Base-by-base conservation (phyloP, 1,140 invertebrate genomes). In the Aphis gossypii region DNA sequence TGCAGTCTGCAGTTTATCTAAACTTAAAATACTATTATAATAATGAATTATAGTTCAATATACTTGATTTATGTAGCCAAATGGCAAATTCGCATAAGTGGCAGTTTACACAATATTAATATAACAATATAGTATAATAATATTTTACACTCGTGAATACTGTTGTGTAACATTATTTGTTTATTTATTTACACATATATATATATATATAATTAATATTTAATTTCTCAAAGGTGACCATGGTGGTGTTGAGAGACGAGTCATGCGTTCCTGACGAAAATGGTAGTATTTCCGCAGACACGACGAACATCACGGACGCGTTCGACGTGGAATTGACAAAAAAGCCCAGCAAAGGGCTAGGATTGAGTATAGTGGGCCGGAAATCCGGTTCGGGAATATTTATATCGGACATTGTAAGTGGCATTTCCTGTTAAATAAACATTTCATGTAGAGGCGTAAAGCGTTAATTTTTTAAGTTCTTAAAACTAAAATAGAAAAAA, bases 261-360 rank as follows among this genome's bases (percentile, higher is more conserved):
- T 94, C 94, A 94, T 86, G 82, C 18, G 48, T 86, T 93, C 46
- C 92, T 9, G 95, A 96, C 68, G 93, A 94, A 44, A 94, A 94
- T 30, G 90, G 93, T 30, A 35, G 38, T 82, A 94, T 94, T 11
- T 94, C 95, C 46, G 97, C 97, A 87, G 95, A 97, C 20, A 83
- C 48, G 9, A 96, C 97, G 94, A 96, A 97, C 94, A 96, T 97
- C 68, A 97, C 97, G 94, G 97, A 98, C 84, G 97, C 97, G 48
- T 97, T 99, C 90, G 98, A 98, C 93, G 97, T 99, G 1, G 99
- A 99, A 94, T 95, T 99, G 46, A 96, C 97, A 48, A 99, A 99
- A 95, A 99, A 99, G 95, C 96, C 98, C 1, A 98, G 98, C 21
- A 98, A 98, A 96, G 98, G 98, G 90, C 96, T 99, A 9, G 99